A percentile compares a stretch with the other conserved stretches of the same genome.
phyloP scores from a whole-genome alignment of 2,113 vertebrate genomes.

The Trogon surrucura region DNA sequence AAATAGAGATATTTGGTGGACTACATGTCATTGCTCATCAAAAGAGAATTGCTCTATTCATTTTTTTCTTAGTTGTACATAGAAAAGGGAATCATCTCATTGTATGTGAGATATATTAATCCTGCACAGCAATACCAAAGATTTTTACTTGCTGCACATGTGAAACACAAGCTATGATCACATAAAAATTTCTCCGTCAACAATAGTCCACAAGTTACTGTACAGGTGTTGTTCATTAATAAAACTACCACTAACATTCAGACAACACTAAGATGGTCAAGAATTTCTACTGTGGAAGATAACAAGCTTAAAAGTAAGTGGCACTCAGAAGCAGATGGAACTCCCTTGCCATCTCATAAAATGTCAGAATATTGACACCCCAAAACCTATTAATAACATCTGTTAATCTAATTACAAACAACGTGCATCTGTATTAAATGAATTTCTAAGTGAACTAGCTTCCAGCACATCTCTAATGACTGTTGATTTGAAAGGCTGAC shows the following conservation, averaged over 20 bases:
- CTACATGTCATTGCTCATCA: neutral
- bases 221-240: neutral
- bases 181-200: neutral
- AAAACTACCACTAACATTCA: neutral
- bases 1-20: neutral
- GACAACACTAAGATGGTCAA: neutral
- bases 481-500: slow-evolving; percentile 19
- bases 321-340: neutral
- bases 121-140: neutral
- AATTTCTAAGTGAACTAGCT: slow-evolving; percentile 32
- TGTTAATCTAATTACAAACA: slow-evolving; percentile 42
- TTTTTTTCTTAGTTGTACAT: neutral
- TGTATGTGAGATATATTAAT: neutral
- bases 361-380: neutral
- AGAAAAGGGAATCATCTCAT: neutral
- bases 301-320: neutral
- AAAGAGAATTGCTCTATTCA: neutral
- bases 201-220: neutral
- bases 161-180: neutral
- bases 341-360: neutral
- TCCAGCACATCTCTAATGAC: neutral
- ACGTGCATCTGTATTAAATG: slow-evolving; percentile 6
- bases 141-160: neutral
- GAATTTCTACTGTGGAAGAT: neutral
- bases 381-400: slow-evolving; percentile 35